A percentile compares a stretch with the other conserved stretches of the same genome.
Conservation (phyloP, 30 jellyfish, hydroid and myxozoan species). For the Mastigias papua region DNA sequence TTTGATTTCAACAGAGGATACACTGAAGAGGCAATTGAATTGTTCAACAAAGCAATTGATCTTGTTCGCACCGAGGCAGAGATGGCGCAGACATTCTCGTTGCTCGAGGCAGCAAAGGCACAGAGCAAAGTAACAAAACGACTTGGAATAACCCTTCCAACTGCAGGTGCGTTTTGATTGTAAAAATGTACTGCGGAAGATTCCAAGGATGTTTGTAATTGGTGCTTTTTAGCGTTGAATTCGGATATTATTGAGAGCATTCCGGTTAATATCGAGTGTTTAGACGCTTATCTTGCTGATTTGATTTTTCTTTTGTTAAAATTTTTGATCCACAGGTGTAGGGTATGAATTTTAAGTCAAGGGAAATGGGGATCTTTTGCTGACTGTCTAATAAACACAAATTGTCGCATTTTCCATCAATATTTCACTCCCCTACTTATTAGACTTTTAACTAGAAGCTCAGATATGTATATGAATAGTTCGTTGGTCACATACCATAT, state of each 20-base stretch:
- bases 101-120: constrained; percentile 97
- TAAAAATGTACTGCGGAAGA: neutral
- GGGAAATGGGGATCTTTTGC: too few species aligned
- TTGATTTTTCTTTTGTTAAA: neutral
- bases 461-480: too few species aligned
- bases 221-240: neutral
- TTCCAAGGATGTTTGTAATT: neutral
- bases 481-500: too few species aligned
- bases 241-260: neutral
- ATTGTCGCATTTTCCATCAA: too few species aligned
- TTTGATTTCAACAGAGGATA: constrained; percentile 77
- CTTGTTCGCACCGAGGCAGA: constrained; percentile 98
- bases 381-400: too few species aligned
- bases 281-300: neutral
- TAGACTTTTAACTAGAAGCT: too few species aligned
- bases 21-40: constrained; percentile 81
- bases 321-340: neutral
- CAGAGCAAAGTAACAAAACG: constrained; percentile 86
- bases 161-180: constrained; percentile 18
- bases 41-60: constrained; percentile 86
- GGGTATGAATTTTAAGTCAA: neutral
- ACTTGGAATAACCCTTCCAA: constrained; percentile 88
- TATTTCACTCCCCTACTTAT: too few species aligned
- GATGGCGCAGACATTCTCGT: constrained; percentile 95
- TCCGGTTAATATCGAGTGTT: neutral